These are phyloP conservation scores for Seriola dumerili DNA, from an alignment of 2,113 vertebrate species.

Conservation along the genomic window DNA sequence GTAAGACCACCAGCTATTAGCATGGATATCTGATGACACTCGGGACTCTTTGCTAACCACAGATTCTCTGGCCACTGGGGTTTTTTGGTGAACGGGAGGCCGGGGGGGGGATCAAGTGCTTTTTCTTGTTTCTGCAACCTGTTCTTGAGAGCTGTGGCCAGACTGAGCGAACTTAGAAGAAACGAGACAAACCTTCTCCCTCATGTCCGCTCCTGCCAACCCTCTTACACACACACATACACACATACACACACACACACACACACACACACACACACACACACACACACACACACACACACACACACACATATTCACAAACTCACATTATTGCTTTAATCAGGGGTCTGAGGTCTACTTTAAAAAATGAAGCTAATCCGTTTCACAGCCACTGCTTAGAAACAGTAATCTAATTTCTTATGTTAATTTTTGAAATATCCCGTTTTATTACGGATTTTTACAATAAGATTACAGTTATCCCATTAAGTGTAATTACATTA, in stretches of 20 bases:
- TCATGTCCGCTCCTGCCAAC: slow-evolving; percentile 8
- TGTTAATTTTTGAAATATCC: slow-evolving; percentile 54
- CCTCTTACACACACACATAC: not conserved
- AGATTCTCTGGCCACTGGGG: slow-evolving; percentile 55
- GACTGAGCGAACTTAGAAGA: slow-evolving; percentile 52
- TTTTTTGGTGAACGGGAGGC: slow-evolving; percentile 42
- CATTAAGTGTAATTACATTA: slow-evolving; percentile 55
- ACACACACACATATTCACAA: not conserved
- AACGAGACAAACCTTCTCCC: slow-evolving; percentile 50
- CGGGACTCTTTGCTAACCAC: slow-evolving; percentile 57
- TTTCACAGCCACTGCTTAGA: slow-evolving; percentile 40
- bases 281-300: not conserved
- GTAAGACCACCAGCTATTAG: slow-evolving; percentile 78
- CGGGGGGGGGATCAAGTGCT: slow-evolving; percentile 74
- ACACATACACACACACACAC: not conserved
- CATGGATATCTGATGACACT: slow-evolving; percentile 80
- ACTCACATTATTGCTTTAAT: slow-evolving; percentile 45
- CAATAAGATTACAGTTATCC: slow-evolving; percentile 62
- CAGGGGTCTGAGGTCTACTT: slow-evolving; percentile 32
- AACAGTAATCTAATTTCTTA: slow-evolving; percentile 51
- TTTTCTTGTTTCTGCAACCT: slow-evolving; percentile 81
- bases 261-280: not conserved
- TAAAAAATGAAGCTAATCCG: slow-evolving; percentile 50
- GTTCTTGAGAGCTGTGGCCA: slow-evolving; percentile 61
- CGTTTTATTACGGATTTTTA: slow-evolving; percentile 61